phyloP scores from a whole-genome alignment of 1,140 invertebrate genomes.

The Halictus rubicundus region DNA sequence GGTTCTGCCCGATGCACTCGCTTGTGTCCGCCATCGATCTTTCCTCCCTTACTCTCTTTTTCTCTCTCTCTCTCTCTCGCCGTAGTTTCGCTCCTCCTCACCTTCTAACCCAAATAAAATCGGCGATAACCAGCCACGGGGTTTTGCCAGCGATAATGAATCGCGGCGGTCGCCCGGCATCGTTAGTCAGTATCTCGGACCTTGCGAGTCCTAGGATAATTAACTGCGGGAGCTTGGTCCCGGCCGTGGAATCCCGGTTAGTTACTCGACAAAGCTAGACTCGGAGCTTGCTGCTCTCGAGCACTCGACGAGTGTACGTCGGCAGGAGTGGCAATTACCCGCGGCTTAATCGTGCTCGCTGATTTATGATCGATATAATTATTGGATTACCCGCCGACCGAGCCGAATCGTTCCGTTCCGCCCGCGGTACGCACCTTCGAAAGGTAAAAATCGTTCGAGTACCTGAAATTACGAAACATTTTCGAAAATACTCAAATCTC shows the following conservation, averaged over 20 bases:
- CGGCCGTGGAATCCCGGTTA: neutral
- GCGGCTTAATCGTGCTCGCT: conserved; percentile 34
- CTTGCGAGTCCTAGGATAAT: conserved; percentile 29
- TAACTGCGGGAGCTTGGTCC: conserved; percentile 8
- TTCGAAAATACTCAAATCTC: no score
- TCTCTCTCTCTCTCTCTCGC: no score
- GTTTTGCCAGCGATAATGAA: conserved; percentile 3
- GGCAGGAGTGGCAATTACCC: conserved; percentile 36
- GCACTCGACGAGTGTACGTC: neutral
- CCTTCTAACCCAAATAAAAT: conserved; percentile 42
- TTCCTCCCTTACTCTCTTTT: neutral
- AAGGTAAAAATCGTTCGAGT: no score
- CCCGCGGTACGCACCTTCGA: no score
- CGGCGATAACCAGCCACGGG: neutral
- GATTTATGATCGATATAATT: conserved; percentile 48
- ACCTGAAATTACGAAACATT: no score
- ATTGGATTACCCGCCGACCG: conserved; percentile 20
- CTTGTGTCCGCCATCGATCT: neutral
- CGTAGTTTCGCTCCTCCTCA: neutral
- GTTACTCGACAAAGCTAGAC: conserved; percentile 11
- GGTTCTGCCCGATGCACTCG: conserved; percentile 20
- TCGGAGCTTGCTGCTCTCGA: no score
- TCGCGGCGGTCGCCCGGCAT: conserved; percentile 18
- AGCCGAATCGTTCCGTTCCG: no score
- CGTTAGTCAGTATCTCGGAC: conserved; percentile 6